Conservation (phyloP, 2,888 invertebrate genomes). For the Cybosia mesomella region DNA sequence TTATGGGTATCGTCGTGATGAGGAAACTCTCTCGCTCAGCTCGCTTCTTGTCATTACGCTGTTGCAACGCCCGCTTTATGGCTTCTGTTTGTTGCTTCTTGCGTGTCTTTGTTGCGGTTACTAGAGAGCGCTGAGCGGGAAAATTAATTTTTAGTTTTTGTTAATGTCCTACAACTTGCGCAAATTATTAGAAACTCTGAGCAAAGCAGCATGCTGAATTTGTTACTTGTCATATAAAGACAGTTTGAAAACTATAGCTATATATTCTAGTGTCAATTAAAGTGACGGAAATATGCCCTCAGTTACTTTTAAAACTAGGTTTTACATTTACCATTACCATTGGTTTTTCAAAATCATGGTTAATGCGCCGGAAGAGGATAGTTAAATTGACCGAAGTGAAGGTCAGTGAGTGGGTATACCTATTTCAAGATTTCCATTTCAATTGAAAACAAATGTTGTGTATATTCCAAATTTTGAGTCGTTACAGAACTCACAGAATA, state of each 20-base stretch:
- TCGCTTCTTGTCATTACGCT: constrained; percentile 97
- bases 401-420: too few species aligned
- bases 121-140: constrained; percentile 92
- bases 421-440: too few species aligned
- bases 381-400: too few species aligned
- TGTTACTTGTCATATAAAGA: background rate
- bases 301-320: background rate
- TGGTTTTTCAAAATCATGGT: too few species aligned
- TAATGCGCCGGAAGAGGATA: too few species aligned
- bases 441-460: too few species aligned
- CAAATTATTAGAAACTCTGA: background rate
- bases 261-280: background rate
- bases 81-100: constrained; percentile 99
- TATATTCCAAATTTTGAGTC: too few species aligned
- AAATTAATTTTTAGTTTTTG: background rate
- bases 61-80: constrained; percentile 97
- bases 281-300: background rate
- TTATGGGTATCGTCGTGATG: constrained; percentile 98
- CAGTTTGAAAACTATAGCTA: background rate
- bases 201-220: background rate
- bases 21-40: constrained; percentile 98
- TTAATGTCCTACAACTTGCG: background rate
- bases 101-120: constrained; percentile 99
- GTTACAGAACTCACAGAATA: too few species aligned
- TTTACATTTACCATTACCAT: too few species aligned